Evolutionary conservation across 1,140 invertebrate genomes (phyloP).

Genomic region (Colletes gigas): DNA sequence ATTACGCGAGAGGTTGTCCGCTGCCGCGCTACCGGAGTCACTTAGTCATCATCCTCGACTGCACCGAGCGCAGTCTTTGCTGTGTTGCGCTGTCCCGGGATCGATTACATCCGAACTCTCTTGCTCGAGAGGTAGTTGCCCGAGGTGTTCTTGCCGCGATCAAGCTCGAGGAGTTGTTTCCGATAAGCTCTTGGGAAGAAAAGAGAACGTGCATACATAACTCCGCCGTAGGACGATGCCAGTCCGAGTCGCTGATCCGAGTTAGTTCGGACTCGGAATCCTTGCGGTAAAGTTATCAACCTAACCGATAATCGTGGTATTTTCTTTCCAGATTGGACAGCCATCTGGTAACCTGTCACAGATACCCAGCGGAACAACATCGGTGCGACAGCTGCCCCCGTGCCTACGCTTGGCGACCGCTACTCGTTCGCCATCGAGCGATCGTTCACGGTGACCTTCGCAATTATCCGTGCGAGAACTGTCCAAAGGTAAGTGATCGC

Average conservation of each 20-base stretch:
- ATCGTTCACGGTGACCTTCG: constrained; percentile 88
- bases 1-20: constrained; percentile 58
- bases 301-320: neutral
- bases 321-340: constrained; percentile 87
- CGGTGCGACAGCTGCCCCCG: constrained; percentile 92
- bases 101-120: constrained; percentile 39
- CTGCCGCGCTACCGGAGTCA: constrained; percentile 55
- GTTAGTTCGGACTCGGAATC: no score
- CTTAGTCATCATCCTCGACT: constrained; percentile 67
- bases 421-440: constrained; percentile 91
- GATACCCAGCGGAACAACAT: constrained; percentile 89
- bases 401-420: constrained; percentile 90
- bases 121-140: neutral
- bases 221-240: neutral
- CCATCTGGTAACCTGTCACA: constrained; percentile 89
- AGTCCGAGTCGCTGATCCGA: no score
- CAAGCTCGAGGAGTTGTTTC: neutral
- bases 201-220: neutral
- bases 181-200: neutral
- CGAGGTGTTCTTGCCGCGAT: constrained; percentile 10
- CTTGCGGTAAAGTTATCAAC: no score
- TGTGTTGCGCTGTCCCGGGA: constrained; percentile 31
- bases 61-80: constrained; percentile 53
- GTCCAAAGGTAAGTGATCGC: constrained; percentile 87
- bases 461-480: constrained; percentile 96